Conservation (phyloP, 2,113 vertebrate species). For the Microtus pennsylvanicus region DNA sequence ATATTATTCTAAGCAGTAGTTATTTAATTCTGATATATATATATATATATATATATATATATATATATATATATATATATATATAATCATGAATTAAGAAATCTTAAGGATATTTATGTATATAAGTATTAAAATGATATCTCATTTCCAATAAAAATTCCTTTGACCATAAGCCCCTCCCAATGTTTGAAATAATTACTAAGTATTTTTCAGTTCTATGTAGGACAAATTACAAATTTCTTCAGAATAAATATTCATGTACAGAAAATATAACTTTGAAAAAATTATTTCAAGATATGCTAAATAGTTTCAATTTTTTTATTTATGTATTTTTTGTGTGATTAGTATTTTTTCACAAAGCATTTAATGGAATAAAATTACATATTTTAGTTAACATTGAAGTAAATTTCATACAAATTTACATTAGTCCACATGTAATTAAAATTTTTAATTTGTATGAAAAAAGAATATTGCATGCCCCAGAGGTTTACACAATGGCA, state of each 20-base stretch:
- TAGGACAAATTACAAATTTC: slow-evolving; percentile 3
- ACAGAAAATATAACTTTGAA: slow-evolving; percentile 21
- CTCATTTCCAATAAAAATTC: background rate
- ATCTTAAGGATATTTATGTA: background rate
- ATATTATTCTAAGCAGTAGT: background rate
- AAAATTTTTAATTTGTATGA: background rate
- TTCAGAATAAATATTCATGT: background rate
- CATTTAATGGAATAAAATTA: slow-evolving; percentile 26
- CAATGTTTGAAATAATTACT: slow-evolving; percentile 14
- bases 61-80: background rate
- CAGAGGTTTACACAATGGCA: background rate
- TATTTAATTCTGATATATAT: background rate
- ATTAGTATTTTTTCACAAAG: slow-evolving; percentile 20
- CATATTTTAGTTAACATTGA: background rate
- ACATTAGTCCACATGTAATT: background rate
- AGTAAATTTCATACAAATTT: background rate
- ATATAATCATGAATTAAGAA: background rate
- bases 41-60: background rate
- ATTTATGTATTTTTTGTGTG: slow-evolving; percentile 10
- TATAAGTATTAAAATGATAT: background rate
- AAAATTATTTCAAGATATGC: slow-evolving; percentile 30
- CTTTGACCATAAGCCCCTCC: background rate
- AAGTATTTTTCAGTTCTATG: background rate
- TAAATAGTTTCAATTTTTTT: slow-evolving; percentile 24
- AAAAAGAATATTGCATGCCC: background rate